Evolutionary conservation across 2,888 invertebrate genomes (phyloP).

Genomic region (Slavum lentiscoides): DNA sequence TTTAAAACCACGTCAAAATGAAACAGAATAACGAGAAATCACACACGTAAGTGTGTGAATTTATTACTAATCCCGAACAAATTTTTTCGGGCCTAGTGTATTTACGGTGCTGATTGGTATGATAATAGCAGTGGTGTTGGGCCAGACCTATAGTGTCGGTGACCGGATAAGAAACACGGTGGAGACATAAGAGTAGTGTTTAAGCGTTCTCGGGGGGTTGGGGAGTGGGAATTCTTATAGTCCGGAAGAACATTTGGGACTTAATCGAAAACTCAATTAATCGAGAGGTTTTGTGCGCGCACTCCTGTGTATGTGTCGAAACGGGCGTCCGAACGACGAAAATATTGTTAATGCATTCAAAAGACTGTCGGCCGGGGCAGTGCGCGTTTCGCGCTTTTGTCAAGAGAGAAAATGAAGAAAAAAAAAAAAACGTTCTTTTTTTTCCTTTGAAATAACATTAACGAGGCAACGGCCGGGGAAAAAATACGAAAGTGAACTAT

Average conservation of each 20-base stretch:
- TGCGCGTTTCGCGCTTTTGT: conserved; percentile 13
- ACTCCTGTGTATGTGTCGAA: not conserved
- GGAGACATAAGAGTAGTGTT: no score
- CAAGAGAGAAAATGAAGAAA: not conserved
- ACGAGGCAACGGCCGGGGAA: not conserved
- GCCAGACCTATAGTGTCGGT: no score
- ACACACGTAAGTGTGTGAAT: no score
- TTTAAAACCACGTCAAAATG: no score
- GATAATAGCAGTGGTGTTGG: no score
- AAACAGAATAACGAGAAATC: no score
- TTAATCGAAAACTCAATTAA: conserved; percentile 40
- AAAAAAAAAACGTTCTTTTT: not conserved
- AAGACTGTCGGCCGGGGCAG: not conserved
- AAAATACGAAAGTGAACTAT: not conserved
- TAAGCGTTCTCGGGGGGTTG: no score
- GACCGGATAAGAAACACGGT: no score
- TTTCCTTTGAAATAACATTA: conserved; percentile 18
- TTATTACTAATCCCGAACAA: no score
- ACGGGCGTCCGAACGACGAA: not conserved
- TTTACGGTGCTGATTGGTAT: no score
- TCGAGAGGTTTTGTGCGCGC: conserved; percentile 11
- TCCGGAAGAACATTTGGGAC: not conserved
- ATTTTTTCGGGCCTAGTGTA: no score
- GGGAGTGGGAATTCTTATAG: no score
- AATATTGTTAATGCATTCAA: conserved; percentile 37